Base-by-base conservation (phyloP, 2,888 invertebrate species). In the Muscina levida region DNA sequence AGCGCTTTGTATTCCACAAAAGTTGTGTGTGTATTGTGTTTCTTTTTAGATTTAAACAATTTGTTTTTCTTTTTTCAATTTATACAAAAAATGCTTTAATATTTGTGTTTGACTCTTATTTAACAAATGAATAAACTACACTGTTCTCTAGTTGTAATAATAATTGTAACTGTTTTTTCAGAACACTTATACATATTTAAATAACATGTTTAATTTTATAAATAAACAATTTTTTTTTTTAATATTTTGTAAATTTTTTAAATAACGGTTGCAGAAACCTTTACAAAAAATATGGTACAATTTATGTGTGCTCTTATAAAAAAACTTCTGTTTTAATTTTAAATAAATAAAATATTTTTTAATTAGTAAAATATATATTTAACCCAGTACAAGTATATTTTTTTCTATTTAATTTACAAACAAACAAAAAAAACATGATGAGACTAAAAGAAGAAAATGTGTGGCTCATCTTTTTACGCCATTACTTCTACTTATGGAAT, bases 341-440 rank as follows among this genome's bases (percentile, higher is more conserved):
- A 72, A 22, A 46, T 72, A 53, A 42, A 56, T 68, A 15, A 46
- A 4, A 1, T 4, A 15, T 57, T 31, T 56, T 56, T 74, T 66
- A 73, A 68, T 72, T 82, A 76, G 75, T 62, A 42, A 77, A 81
- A 77, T 81, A 71, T 81, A 71, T 76, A 70, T 66, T 62, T 65
- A 42, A 56, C n/a, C 31, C 31, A 31, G 3, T 5, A 31, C 31
- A 31, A 31, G n/a, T 44, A 53, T 57, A 5, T 56, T 71, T 72
- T 53, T 13, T n/a, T n/a, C n/a, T 48, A 48, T 48, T 62, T 51
- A 39, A 68, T 31, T 31, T 31, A 31, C 8, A 31, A 67, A 46
- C 46, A 57, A 31, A 26, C 56, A 19, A 42, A 42, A 39, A 5
- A 39, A 39, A 8, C 10, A 39, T 39, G 10, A 39, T 39, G 39